phyloP scores from a whole-genome alignment of 2,113 vertebrate genomes.

The Tiliqua scincoides region DNA sequence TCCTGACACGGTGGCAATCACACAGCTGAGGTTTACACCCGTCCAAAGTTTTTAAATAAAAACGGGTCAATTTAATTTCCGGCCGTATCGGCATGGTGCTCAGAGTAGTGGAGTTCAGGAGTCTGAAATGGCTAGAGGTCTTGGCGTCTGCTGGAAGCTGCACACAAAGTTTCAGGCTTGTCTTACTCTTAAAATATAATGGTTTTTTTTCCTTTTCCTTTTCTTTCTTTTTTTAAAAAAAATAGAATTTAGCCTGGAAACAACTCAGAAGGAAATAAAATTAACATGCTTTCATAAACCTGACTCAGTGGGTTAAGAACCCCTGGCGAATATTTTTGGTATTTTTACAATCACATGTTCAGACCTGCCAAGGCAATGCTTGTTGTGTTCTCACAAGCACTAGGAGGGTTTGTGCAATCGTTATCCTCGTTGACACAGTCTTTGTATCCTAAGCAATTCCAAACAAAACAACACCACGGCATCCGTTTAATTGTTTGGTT shows the following conservation, averaged over 20 bases:
- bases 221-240: background rate
- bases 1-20: conserved; percentile 66
- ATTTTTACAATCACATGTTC: conserved; percentile 27
- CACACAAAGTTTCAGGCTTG: conserved; percentile 46
- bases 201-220: background rate
- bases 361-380: conserved; percentile 7
- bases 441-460: conserved; percentile 17
- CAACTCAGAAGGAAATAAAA: conserved; percentile 17
- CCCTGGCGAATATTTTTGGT: conserved; percentile 7
- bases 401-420: background rate
- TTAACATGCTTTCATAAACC: background rate
- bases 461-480: background rate
- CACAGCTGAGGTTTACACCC: conserved; percentile 63
- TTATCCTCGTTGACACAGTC: conserved; percentile 19
- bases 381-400: background rate
- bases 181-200: conserved; percentile 33
- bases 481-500: conserved; percentile 25
- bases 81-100: conserved; percentile 51
- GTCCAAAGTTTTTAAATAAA: conserved; percentile 61
- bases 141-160: conserved; percentile 48
- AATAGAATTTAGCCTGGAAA: conserved; percentile 48
- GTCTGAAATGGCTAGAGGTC: conserved; percentile 35
- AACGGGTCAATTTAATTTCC: conserved; percentile 73
- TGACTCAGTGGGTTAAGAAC: background rate
- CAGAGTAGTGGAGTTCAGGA: conserved; percentile 48